A percentile compares a stretch with the other conserved stretches of the same genome.
Conservation (phyloP, 2,888 invertebrate species). For the Acleris literana region DNA sequence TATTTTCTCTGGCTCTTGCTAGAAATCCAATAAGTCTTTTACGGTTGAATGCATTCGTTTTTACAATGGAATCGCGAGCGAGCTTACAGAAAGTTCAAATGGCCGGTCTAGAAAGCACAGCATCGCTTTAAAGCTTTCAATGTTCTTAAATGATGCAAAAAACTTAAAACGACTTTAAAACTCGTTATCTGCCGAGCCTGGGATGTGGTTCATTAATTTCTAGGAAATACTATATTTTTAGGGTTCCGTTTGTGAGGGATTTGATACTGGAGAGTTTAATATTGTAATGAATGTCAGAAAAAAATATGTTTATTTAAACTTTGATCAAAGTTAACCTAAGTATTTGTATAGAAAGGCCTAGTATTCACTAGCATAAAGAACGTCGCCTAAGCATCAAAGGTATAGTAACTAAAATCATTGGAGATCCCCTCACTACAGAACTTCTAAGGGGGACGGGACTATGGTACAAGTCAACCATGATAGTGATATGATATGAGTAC, state of each 20-base stretch:
- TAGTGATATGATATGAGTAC: neutral
- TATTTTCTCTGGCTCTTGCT: neutral
- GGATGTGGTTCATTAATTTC: neutral
- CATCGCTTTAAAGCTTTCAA: conserved; percentile 24
- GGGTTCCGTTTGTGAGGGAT: too few relatives aligned
- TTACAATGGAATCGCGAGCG: conserved; percentile 32
- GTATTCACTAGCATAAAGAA: too few relatives aligned
- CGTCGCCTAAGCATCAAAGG: too few relatives aligned
- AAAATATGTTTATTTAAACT: too few relatives aligned
- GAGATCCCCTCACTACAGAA: conserved; percentile 40
- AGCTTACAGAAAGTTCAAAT: conserved; percentile 31
- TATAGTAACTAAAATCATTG: conserved; percentile 63
- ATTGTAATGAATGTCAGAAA: too few relatives aligned
- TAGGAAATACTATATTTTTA: neutral
- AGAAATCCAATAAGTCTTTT: conserved; percentile 34
- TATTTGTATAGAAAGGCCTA: too few relatives aligned
- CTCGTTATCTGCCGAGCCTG: conserved; percentile 8
- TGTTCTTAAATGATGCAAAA: conserved; percentile 27
- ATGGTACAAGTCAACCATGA: too few relatives aligned
- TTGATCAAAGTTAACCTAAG: too few relatives aligned
- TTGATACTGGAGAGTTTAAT: too few relatives aligned
- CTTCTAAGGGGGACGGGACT: conserved; percentile 40
- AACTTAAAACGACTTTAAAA: conserved; percentile 21
- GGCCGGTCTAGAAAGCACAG: conserved; percentile 20
- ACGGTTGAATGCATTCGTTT: conserved; percentile 31